These are phyloP conservation scores for Mesembrinibis cayennensis DNA, from an alignment of 2,113 vertebrate species.

Conservation along the genomic window DNA sequence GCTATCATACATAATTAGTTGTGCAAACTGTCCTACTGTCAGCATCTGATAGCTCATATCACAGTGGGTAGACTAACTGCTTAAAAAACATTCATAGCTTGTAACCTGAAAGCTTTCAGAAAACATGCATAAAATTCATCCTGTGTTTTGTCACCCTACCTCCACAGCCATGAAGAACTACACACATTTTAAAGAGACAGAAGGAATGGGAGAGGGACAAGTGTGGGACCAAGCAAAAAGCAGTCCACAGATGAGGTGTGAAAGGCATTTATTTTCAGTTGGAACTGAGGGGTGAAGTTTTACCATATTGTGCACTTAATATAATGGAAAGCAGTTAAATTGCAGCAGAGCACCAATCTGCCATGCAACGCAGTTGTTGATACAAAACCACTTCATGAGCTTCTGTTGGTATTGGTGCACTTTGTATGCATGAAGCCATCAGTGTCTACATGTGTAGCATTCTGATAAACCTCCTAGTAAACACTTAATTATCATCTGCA, in stretches of 20 bases:
- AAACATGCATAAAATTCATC: background rate
- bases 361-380: background rate
- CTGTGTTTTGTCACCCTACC: background rate
- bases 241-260: background rate
- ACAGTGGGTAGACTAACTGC: background rate
- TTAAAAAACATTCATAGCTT: background rate
- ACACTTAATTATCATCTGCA: background rate
- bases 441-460: background rate
- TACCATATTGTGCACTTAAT: background rate
- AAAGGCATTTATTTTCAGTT: slow-evolving; percentile 17
- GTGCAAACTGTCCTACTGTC: background rate
- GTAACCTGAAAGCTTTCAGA: background rate
- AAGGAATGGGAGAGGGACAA: background rate
- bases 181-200: background rate
- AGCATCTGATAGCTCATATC: background rate
- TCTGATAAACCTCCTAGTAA: background rate
- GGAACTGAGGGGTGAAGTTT: background rate
- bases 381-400: background rate
- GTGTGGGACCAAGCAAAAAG: background rate
- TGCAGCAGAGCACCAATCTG: background rate
- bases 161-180: background rate
- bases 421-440: background rate
- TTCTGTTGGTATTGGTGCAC: background rate
- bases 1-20: background rate
- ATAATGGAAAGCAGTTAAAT: background rate